A percentile compares a stretch with the other conserved stretches of the same genome.
phyloP scores from a whole-genome alignment of 2,113 vertebrate species.

The Crotalus viridis region DNA sequence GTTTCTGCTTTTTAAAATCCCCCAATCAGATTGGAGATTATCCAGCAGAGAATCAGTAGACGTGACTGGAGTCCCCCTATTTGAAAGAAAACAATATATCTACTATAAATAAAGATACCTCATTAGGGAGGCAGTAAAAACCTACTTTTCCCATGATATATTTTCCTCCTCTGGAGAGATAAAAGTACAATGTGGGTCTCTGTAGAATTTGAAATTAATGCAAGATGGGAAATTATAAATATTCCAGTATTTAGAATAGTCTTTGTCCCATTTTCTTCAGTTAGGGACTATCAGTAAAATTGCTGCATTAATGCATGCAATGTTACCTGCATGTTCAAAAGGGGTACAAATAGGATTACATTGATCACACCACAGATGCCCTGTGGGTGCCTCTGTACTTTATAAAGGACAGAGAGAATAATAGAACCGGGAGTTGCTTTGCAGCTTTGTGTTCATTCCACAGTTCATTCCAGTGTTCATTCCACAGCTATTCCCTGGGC shows the following conservation, averaged over 20 bases:
- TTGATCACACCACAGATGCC: neutral
- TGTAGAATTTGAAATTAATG: slow-evolving; percentile 5
- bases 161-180: neutral
- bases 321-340: neutral
- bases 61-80: neutral
- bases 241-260: neutral
- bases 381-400: neutral
- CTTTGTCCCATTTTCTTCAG: neutral
- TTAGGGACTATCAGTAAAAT: neutral
- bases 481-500: neutral
- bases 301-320: neutral
- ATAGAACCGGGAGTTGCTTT: neutral
- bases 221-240: neutral
- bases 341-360: neutral
- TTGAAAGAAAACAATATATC: neutral
- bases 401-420: neutral
- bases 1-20: neutral
- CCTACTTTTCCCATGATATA: slow-evolving; percentile 1
- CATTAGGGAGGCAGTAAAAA: neutral
- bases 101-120: neutral
- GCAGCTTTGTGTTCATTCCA: neutral
- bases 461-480: neutral
- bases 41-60: neutral
- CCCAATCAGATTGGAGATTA: neutral
- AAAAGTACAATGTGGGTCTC: neutral